phyloP scores from a whole-genome alignment of 2,797 vertebrate genomes.

The Fistularia tabacaria region DNA sequence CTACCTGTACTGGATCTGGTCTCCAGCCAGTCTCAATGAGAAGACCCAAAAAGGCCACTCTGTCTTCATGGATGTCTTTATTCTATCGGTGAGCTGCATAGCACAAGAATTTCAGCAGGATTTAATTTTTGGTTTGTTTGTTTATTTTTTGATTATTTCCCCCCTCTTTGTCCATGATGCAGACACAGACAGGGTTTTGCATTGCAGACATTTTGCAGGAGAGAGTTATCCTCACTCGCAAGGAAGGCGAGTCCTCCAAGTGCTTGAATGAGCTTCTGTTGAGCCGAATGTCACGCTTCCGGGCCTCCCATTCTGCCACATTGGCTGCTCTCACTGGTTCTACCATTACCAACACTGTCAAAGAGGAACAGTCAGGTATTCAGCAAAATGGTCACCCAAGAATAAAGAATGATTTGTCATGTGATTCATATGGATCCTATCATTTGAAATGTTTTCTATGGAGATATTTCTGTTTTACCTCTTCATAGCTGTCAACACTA shows the following conservation, averaged over 20 bases:
- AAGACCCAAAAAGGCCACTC: conserved; percentile 99
- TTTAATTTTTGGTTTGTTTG: neutral
- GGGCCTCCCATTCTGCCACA: conserved; percentile 94
- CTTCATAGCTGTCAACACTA: conserved; percentile 86
- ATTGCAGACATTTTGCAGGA: conserved; percentile 87
- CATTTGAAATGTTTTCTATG: conserved; percentile 1
- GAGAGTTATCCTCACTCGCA: conserved; percentile 91
- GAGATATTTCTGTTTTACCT: conserved; percentile 9
- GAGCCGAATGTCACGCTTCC: conserved; percentile 93
- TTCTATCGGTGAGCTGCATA: conserved; percentile 80
- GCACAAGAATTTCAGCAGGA: neutral
- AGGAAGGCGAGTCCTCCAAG: conserved; percentile 98
- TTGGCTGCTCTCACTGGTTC: conserved; percentile 96
- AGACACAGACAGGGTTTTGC: conserved; percentile 88
- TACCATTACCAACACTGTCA: conserved; percentile 94
- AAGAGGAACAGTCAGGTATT: conserved; percentile 96
- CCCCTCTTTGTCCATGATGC: conserved; percentile 5
- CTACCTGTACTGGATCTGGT: conserved; percentile 98
- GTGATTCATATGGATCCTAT: neutral
- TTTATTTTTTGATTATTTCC: conserved; percentile 7
- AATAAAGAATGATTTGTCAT: neutral
- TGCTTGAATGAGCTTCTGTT: conserved; percentile 98
- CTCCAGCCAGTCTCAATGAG: conserved; percentile 95
- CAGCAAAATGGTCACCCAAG: conserved; percentile 10
- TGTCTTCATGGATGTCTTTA: conserved; percentile 98